A percentile compares a stretch with the other conserved stretches of the same genome.
These are phyloP conservation scores for Napeogenes inachia DNA, from an alignment of 2,888 invertebrate species.

Conservation along the genomic window DNA sequence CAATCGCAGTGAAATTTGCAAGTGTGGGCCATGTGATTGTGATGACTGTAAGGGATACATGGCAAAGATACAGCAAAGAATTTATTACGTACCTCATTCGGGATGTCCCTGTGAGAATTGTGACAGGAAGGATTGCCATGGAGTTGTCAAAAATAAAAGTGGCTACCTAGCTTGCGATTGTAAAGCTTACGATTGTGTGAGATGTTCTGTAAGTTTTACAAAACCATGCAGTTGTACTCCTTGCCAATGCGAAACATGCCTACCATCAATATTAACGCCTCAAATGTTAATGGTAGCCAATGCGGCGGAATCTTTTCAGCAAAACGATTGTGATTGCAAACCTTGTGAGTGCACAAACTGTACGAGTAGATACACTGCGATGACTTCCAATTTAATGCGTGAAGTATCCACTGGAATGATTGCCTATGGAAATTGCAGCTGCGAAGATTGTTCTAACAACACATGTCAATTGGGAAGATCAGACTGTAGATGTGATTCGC, in stretches of 20 bases:
- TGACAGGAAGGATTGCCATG: slow-evolving; percentile 35
- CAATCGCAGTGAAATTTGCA: slow-evolving; percentile 33
- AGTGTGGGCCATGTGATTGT: slow-evolving; percentile 47
- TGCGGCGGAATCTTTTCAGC: slow-evolving; percentile 35
- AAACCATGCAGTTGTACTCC: slow-evolving; percentile 43
- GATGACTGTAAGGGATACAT: slow-evolving; percentile 33
- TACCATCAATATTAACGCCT: slow-evolving; percentile 21
- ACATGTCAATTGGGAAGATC: slow-evolving; percentile 40
- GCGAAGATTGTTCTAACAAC: slow-evolving; percentile 44
- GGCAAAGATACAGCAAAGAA: background rate
- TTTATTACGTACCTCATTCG: slow-evolving; percentile 17
- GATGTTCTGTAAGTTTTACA: slow-evolving; percentile 29
- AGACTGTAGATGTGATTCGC: slow-evolving; percentile 45
- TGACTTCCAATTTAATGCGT: slow-evolving; percentile 36
- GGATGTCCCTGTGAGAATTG: slow-evolving; percentile 38
- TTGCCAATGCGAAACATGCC: slow-evolving; percentile 46
- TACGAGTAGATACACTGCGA: slow-evolving; percentile 32
- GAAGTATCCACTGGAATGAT: slow-evolving; percentile 46
- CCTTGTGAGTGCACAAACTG: slow-evolving; percentile 54
- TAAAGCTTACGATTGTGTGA: slow-evolving; percentile 40
- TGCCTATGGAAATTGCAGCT: slow-evolving; percentile 42
- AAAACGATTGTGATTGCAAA: slow-evolving; percentile 42
- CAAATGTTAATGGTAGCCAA: slow-evolving; percentile 40
- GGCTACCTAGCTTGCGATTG: slow-evolving; percentile 38
- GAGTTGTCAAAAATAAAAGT: slow-evolving; percentile 24